phyloP scores from a whole-genome alignment of 1,140 invertebrate genomes.

The Lithobius niger region DNA sequence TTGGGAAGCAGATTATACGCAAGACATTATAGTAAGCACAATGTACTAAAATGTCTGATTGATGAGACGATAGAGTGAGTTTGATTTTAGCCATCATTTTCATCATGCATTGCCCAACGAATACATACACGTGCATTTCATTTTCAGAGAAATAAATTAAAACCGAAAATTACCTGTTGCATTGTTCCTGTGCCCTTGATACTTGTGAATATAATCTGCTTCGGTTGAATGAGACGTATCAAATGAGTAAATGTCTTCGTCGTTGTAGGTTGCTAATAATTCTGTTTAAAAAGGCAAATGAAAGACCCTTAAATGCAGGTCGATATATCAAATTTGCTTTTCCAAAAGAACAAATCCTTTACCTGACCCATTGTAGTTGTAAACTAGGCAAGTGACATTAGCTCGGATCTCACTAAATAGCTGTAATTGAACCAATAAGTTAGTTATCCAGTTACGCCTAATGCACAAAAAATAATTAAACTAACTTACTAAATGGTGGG shows the following conservation, averaged over 20 bases:
- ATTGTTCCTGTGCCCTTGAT: conserved; percentile 42
- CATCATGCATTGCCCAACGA: too few species aligned
- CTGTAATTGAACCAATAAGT: conserved; percentile 20
- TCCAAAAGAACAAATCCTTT: conserved; percentile 7
- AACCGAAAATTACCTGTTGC: conserved; percentile 33
- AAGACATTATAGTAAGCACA: too few species aligned
- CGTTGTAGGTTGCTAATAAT: conserved; percentile 82
- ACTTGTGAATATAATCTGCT: conserved; percentile 53
- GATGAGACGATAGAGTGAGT: too few species aligned
- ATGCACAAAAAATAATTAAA: too few species aligned
- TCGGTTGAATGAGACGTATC: conserved; percentile 44
- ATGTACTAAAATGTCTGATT: too few species aligned
- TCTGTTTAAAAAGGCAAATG: conserved; percentile 38
- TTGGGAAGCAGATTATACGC: too few species aligned
- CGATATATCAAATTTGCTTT: neutral
- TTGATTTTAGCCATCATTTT: too few species aligned
- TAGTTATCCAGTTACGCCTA: conserved; percentile 9
- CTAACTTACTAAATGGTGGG: conserved; percentile 37
- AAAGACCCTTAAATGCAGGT: neutral
- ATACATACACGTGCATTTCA: too few species aligned
- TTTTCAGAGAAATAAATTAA: too few species aligned
- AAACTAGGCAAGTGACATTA: conserved; percentile 75
- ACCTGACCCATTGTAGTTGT: conserved; percentile 69
- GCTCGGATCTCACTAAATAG: conserved; percentile 24
- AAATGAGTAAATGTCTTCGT: conserved; percentile 87